These are phyloP conservation scores for Aepyceros melampus DNA, from an alignment of 2,113 vertebrate species.

Conservation along the genomic window DNA sequence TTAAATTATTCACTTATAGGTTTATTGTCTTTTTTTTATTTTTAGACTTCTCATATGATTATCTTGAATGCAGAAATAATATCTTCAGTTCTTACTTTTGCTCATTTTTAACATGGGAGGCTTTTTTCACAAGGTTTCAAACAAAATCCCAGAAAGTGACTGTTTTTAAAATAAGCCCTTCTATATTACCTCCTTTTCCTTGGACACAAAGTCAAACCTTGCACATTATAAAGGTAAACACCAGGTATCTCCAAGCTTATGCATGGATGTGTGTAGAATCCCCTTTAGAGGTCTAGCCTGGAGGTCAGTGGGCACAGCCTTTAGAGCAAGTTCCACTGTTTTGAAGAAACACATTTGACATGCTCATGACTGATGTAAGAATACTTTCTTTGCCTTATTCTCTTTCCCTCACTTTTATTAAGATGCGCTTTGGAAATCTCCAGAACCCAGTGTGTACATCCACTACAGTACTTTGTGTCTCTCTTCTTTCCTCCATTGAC, in stretches of 20 bases:
- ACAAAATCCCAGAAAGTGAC: not conserved
- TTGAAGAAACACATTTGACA: not conserved
- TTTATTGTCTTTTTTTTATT: not conserved
- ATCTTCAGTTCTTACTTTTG: not conserved
- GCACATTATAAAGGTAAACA: not conserved
- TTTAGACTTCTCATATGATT: not conserved
- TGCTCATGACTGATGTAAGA: not conserved
- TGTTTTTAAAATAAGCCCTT: not conserved
- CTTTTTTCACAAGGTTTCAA: not conserved
- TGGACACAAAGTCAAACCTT: not conserved
- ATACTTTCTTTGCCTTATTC: not conserved
- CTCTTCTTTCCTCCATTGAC: not conserved
- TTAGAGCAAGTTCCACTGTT: not conserved
- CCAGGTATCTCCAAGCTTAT: not conserved
- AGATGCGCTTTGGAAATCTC: not conserved
- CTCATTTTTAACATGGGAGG: not conserved
- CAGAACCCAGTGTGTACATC: too few relatives aligned
- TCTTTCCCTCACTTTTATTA: not conserved
- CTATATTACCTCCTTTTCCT: not conserved
- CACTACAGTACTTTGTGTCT: not conserved
- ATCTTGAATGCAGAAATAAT: not conserved
- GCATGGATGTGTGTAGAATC: not conserved
- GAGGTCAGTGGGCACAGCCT: not conserved
- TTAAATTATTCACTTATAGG: not conserved
- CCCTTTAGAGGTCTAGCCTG: not conserved